phyloP scores from a whole-genome alignment of 2,888 invertebrate species.

The Acleris holmiana region DNA sequence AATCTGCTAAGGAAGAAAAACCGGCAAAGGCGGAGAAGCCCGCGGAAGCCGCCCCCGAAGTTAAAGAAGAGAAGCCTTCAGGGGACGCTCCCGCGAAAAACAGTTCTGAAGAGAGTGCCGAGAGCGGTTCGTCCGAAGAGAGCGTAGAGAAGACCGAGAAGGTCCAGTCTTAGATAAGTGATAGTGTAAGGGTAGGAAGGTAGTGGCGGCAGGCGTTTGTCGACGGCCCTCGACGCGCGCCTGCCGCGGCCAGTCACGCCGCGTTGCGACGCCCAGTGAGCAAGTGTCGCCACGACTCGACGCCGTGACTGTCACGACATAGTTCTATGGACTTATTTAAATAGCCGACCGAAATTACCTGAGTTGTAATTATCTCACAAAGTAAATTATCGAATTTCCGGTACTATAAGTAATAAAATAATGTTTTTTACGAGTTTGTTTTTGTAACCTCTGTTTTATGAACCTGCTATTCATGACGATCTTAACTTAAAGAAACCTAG shows the following conservation, averaged over 20 bases:
- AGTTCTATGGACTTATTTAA: constrained; percentile 81
- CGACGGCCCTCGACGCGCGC: constrained; percentile 81
- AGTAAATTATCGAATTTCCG: constrained; percentile 83
- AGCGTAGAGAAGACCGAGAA: constrained; percentile 54
- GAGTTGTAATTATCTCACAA: constrained; percentile 78
- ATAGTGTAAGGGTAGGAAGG: constrained; percentile 47
- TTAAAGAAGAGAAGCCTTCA: constrained; percentile 48
- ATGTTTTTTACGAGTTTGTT: constrained; percentile 64
- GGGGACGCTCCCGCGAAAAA: constrained; percentile 53
- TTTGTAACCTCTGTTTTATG: constrained; percentile 38
- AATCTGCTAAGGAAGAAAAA: constrained; percentile 45
- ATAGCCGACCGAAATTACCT: constrained; percentile 75
- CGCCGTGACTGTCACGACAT: constrained; percentile 62
- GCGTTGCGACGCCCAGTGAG: constrained; percentile 47
- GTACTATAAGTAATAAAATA: constrained; percentile 79
- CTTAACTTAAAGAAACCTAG: too few relatives aligned
- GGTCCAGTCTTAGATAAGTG: constrained; percentile 64
- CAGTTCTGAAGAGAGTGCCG: constrained; percentile 60
- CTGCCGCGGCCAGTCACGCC: constrained; percentile 61
- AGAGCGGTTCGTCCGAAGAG: constrained; percentile 63
- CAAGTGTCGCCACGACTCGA: constrained; percentile 49
- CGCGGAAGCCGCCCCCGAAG: constrained; percentile 39
- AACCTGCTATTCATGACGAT: not conserved
- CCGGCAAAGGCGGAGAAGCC: constrained; percentile 39
- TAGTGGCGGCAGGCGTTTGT: constrained; percentile 76